Evolutionary conservation across 2,113 vertebrate genomes (phyloP).

Genomic region (Gobius niger): DNA sequence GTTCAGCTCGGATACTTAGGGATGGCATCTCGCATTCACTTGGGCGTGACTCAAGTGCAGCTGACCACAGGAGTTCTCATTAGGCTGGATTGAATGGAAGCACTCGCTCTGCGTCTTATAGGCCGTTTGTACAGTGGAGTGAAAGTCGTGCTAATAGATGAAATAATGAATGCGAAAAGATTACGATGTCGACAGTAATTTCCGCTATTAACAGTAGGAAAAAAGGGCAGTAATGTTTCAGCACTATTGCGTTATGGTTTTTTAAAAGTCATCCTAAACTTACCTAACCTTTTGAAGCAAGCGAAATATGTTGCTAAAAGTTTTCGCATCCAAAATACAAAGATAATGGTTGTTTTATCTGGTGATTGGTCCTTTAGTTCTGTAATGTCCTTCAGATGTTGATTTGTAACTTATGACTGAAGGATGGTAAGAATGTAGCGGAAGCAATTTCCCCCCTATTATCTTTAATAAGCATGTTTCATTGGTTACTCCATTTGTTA

Average conservation of each 20-base stretch:
- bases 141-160: not conserved
- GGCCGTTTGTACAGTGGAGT: slow-evolving; percentile 11
- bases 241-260: not conserved
- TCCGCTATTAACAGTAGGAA: not conserved
- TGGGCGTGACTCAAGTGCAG: slow-evolving; percentile 23
- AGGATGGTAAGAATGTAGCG: too few relatives aligned
- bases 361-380: too few relatives aligned
- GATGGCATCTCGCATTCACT: slow-evolving; percentile 29
- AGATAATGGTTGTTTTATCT: not conserved
- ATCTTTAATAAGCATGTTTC: too few relatives aligned
- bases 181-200: not conserved
- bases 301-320: not conserved
- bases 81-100: slow-evolving; percentile 50
- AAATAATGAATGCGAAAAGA: slow-evolving; percentile 2
- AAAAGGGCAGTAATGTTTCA: slow-evolving; percentile 6
- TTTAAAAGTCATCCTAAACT: not conserved
- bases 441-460: too few relatives aligned
- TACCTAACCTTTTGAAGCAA: not conserved
- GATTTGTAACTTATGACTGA: too few relatives aligned
- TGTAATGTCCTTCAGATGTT: too few relatives aligned
- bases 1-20: not conserved
- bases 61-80: slow-evolving; percentile 71
- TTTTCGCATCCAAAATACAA: not conserved
- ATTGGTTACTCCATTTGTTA: too few relatives aligned
- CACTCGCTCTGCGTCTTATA: slow-evolving; percentile 27